A percentile compares a stretch with the other conserved stretches of the same genome.
Conservation (phyloP, 1,140 invertebrate genomes). For the Samia ricini region DNA sequence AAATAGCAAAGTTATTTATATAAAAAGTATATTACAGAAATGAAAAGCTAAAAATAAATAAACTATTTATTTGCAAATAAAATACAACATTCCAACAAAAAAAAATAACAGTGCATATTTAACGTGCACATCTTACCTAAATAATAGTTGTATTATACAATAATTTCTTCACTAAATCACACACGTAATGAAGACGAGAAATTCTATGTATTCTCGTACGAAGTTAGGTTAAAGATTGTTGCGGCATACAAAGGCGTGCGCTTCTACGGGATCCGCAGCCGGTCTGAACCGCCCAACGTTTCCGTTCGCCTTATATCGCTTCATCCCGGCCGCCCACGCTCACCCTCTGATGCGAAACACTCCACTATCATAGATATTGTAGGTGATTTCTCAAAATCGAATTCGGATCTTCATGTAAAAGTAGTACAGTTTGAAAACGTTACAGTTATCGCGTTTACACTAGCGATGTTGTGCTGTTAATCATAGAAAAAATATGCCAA, state of each 20-base stretch:
- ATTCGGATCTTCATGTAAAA: neutral
- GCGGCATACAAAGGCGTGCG: slow-evolving; percentile 26
- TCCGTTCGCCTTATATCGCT: slow-evolving; percentile 47
- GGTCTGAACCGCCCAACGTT: slow-evolving; percentile 32
- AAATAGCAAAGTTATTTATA: neutral
- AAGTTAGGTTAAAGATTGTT: slow-evolving; percentile 37
- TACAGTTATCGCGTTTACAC: too few relatives aligned
- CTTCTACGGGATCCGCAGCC: slow-evolving; percentile 34
- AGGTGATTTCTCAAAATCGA: neutral
- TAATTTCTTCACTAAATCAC: slow-evolving; percentile 7
- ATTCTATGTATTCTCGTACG: slow-evolving; percentile 10
- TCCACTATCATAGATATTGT: slow-evolving; percentile 1
- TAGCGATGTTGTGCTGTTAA: too few relatives aligned
- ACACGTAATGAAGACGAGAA: slow-evolving; percentile 3
- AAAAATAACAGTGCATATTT: neutral
- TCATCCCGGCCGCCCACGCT: slow-evolving; percentile 29
- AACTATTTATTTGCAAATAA: neutral
- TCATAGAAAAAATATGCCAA: too few relatives aligned
- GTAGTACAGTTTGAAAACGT: neutral
- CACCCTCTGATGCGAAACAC: slow-evolving; percentile 18
- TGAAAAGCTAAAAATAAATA: neutral
- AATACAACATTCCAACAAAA: neutral
- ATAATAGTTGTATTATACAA: neutral
- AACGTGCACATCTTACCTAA: neutral
- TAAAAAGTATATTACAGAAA: neutral